These are phyloP conservation scores for Hyperopisus bebe DNA, from an alignment of 2,113 vertebrate genomes.

Conservation along the genomic window DNA sequence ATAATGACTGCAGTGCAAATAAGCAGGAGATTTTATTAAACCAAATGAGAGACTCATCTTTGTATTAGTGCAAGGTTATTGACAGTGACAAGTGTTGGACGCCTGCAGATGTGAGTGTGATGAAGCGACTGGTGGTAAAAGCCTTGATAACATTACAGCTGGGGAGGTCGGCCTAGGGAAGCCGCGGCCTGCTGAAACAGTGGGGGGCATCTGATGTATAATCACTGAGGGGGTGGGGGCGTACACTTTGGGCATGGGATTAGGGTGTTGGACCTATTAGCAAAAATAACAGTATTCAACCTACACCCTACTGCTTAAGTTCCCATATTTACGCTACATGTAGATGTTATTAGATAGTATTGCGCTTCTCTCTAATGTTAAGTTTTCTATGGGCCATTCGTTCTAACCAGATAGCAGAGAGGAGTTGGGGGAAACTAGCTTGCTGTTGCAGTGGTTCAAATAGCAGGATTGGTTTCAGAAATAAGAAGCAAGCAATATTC, in stretches of 20 bases:
- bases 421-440: background rate
- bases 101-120: conserved; percentile 80
- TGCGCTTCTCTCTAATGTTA: background rate
- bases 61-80: conserved; percentile 97
- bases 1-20: conserved; percentile 97
- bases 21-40: conserved; percentile 99
- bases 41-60: conserved; percentile 98
- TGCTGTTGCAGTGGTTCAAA: background rate
- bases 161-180: conserved; percentile 81
- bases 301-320: conserved; percentile 71
- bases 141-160: conserved; percentile 94
- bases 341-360: conserved; percentile 37
- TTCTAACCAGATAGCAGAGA: conserved; percentile 51
- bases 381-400: conserved; percentile 72
- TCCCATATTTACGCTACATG: conserved; percentile 64
- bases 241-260: conserved; percentile 40
- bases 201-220: conserved; percentile 46
- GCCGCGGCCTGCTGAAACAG: conserved; percentile 77
- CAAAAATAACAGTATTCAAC: conserved; percentile 46
- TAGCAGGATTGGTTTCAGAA: background rate
- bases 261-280: conserved; percentile 78
- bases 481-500: background rate
- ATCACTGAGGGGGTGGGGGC: conserved; percentile 64
- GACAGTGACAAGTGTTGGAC: conserved; percentile 97
- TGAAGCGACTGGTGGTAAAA: conserved; percentile 82